These are phyloP conservation scores for Microchirus variegatus DNA, from an alignment of 2,797 vertebrate species.

Conservation along the genomic window DNA sequence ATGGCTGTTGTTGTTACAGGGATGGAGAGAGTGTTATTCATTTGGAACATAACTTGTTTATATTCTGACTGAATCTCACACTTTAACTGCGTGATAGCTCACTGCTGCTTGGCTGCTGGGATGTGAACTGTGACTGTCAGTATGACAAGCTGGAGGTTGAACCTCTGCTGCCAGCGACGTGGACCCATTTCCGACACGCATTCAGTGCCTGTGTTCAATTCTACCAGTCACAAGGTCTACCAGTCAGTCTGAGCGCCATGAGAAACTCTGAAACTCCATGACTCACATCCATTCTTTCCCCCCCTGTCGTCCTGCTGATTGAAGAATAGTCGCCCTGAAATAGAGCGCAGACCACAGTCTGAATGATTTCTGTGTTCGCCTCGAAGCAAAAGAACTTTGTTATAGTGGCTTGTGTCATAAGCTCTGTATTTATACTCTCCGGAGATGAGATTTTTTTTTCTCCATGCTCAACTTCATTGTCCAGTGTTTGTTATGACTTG, in stretches of 20 bases:
- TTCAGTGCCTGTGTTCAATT: constrained; percentile 40
- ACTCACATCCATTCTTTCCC: constrained; percentile 26
- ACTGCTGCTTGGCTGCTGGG: constrained; percentile 39
- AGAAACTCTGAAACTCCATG: constrained; percentile 38
- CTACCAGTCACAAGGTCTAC: constrained; percentile 25
- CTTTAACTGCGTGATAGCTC: constrained; percentile 53
- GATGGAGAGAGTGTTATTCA: constrained; percentile 59
- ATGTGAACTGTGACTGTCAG: constrained; percentile 58
- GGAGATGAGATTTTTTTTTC: constrained; percentile 43
- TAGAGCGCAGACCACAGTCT: constrained; percentile 32
- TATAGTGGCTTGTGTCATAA: constrained; percentile 52
- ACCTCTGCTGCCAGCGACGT: constrained; percentile 22
- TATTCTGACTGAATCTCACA: constrained; percentile 68
- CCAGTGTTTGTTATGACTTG: constrained; percentile 58
- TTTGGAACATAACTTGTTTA: constrained; percentile 64
- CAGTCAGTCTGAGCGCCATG: constrained; percentile 26
- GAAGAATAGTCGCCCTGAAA: constrained; percentile 32
- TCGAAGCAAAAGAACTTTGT: constrained; percentile 41
- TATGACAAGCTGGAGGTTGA: constrained; percentile 38
- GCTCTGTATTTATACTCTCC: constrained; percentile 66
- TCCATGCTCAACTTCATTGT: constrained; percentile 39
- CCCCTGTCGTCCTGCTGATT: constrained; percentile 20
- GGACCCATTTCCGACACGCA: constrained; percentile 28
- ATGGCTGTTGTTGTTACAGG: constrained; percentile 58
- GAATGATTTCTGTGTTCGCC: constrained; percentile 45